A percentile compares a stretch with the other conserved stretches of the same genome.
phyloP scores from a whole-genome alignment of 2,797 vertebrate species.

The Catostomus latipinnis region DNA sequence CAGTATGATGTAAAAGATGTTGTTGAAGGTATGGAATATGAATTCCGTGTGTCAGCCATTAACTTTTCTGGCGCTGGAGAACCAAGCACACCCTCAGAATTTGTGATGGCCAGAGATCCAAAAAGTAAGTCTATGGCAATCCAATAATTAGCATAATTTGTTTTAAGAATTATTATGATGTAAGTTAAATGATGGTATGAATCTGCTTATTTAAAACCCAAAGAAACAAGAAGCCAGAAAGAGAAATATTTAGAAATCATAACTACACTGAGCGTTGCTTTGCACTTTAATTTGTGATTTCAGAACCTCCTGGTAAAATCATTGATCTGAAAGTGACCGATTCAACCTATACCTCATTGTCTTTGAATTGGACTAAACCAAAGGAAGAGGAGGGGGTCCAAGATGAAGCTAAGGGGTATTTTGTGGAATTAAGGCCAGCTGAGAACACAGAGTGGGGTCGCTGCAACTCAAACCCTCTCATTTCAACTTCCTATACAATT shows the following conservation, averaged over 20 bases:
- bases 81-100: constrained; percentile 81
- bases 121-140: constrained; percentile 76
- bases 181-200: background rate
- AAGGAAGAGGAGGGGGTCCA: constrained; percentile 73
- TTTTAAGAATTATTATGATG: background rate
- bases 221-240: background rate
- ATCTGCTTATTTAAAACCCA: background rate
- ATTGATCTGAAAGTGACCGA: constrained; percentile 83
- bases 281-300: constrained; percentile 36
- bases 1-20: constrained; percentile 78
- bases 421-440: constrained; percentile 82
- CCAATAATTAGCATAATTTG: background rate
- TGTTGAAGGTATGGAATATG: constrained; percentile 85
- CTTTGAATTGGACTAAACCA: constrained; percentile 84
- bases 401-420: constrained; percentile 82
- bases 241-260: background rate
- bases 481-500: constrained; percentile 76
- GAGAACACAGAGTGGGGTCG: constrained; percentile 80
- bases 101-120: constrained; percentile 81
- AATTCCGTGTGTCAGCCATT: constrained; percentile 87
- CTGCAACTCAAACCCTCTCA: constrained; percentile 76
- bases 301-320: constrained; percentile 84
- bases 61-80: constrained; percentile 85
- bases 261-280: constrained; percentile 29
- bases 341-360: constrained; percentile 80